Base-by-base conservation (phyloP, 2,113 vertebrate species). In the Pteruthius melanotis region DNA sequence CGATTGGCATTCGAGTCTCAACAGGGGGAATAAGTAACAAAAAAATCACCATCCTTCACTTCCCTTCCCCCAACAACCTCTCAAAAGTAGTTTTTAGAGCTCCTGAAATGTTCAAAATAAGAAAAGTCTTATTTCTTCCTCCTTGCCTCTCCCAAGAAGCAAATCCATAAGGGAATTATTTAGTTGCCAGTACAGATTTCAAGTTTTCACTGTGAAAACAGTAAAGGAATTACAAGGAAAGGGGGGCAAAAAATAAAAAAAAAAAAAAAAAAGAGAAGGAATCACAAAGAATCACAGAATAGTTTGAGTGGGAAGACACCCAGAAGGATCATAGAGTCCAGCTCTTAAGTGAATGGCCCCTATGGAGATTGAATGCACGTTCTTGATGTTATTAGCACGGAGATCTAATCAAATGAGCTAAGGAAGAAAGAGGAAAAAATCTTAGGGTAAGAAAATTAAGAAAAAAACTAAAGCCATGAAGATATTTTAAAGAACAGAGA, bases 11-110 rank as follows among this genome's bases (percentile, higher is more conserved):
- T 66, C 0, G 1, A 31, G 39, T 79, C 74, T 87, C 90, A 87
- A 63, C 65, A 89, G 79, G 84, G 60, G 74, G 14, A 93, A 94
- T 45, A 52, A 90, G 40, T 80, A 89, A 77, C 12, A 94, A 72
- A 78, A 72, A 95, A 90, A 96, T 94, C 90, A 72, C n/a, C 19
- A 50, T 85, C 71, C 49, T 91, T 91, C 53, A 45, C 16, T 76
- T 13, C 22, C 47, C 30, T 66, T 7, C 19, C 21, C 44, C 40
- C n/a, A 44, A 3, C 11, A 59, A 42, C 6, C 9, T 50, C 57
- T 80, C 45, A 72, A 42, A 94, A 84, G 28, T 44, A 60, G 16
- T 31, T 89, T 90, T 65, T 63, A 59, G 57, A 91, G 35, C 45
- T 94, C 30, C 24, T 35, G 35, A 93, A 95, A 31, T 71, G n/a